Percentiles rank a stretch among this genome's conserved stretches.
These are phyloP conservation scores for Drosophila littoralis DNA, from an alignment of 1,140 invertebrate species.

Conservation along the genomic window DNA sequence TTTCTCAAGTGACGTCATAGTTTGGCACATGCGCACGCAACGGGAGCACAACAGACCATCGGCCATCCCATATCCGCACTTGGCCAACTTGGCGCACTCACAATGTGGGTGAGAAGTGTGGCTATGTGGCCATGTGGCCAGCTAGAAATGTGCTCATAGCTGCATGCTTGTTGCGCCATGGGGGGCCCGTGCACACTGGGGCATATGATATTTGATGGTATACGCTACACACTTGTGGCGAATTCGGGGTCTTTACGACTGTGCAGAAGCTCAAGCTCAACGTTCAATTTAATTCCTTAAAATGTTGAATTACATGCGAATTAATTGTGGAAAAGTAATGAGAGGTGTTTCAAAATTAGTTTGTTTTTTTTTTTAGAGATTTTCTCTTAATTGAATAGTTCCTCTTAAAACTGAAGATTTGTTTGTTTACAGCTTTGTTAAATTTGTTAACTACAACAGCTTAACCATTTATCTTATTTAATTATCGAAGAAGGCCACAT, in stretches of 20 bases:
- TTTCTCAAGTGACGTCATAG: conserved; percentile 69
- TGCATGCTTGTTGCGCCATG: conserved; percentile 72
- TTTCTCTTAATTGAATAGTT: no score
- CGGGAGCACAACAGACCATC: conserved; percentile 30
- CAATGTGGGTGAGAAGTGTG: conserved; percentile 7
- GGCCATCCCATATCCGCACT: conserved; percentile 36
- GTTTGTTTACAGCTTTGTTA: no score
- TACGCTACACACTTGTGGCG: not conserved
- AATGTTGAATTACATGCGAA: no score
- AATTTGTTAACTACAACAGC: no score
- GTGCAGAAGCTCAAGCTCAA: not conserved
- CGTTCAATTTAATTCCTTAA: not conserved
- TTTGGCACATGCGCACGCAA: conserved; percentile 65
- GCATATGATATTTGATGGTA: no score
- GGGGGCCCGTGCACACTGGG: not conserved
- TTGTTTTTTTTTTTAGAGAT: no score
- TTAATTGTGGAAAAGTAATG: no score
- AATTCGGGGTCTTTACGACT: not conserved
- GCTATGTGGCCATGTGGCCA: not conserved
- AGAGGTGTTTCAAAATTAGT: no score
- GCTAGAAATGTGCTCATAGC: conserved; percentile 24
- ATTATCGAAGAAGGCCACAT: no score
- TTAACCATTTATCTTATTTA: no score
- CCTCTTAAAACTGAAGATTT: no score
- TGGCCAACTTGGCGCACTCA: conserved; percentile 32